Evolutionary conservation across 2,888 invertebrate species (phyloP).

Genomic region (Germaria angustata): DNA sequence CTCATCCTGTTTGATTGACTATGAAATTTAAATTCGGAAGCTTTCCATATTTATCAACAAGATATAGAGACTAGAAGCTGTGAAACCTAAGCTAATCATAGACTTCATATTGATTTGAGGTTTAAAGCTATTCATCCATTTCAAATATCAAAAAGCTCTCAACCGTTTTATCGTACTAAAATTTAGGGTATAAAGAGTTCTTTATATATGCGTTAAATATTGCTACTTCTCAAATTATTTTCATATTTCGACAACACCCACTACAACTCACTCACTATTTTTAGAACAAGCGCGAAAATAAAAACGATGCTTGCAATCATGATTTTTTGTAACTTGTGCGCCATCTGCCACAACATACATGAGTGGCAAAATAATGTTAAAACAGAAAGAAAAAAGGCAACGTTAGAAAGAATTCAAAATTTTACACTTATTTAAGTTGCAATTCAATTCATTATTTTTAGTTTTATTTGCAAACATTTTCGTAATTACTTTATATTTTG

Average conservation of each 20-base stretch:
- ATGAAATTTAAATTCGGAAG: too few species aligned
- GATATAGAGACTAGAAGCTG: too few species aligned
- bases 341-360: constrained; percentile 22
- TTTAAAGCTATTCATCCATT: too few species aligned
- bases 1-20: too few species aligned
- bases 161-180: too few species aligned
- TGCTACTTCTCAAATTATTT: not conserved
- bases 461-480: constrained; percentile 15
- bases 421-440: constrained; percentile 39
- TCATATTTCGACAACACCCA: not conserved
- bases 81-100: too few species aligned
- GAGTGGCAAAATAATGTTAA: not conserved
- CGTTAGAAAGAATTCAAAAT: constrained; percentile 3
- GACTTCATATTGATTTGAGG: too few species aligned
- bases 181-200: not conserved
- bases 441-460: constrained; percentile 42
- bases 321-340: not conserved
- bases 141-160: too few species aligned
- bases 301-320: constrained; percentile 23
- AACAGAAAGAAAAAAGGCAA: not conserved
- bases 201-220: not conserved
- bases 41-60: too few species aligned
- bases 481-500: constrained; percentile 24
- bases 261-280: not conserved
- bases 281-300: not conserved